Evolutionary conservation across 37 sponge, comb jelly and placozoan genomes (phyloP), one percentile per base, ranked within the genome.

Genomic region (Halisarca cf. caerulea): DNA sequence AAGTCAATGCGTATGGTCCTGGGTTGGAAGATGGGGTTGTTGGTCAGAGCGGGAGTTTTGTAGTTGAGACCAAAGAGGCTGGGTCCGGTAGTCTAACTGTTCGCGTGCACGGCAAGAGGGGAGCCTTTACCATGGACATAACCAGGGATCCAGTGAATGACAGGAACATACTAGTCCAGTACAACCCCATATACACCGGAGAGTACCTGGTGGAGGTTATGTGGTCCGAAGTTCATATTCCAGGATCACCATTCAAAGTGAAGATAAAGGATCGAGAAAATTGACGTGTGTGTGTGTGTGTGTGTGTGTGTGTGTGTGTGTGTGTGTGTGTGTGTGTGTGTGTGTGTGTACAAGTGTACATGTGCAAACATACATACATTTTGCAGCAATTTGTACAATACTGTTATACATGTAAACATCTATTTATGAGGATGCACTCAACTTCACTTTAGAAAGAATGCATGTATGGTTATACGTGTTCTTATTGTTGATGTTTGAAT

Each of bases 71-170:
- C 15, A 82, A 39, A 28, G 88, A 89, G 9, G 93, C 90, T 37
- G 95, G 95, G 4, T 40, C 87, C 0, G 95, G 95, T 0, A 92
- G 87, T 15, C 74, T 95, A 41, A 71, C 82, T 3, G 91, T 95
- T 2, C 55, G 84, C 2, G 90, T 92, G 14, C 88, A 89, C 40
- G 95, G 95, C 1, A 88, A 72, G 28, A 92, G 87, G 69, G 95
- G 93, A 64, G 85, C 86, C 6, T 95, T 95, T 59, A 95, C 89
- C 80, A 89, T 92, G 80, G 82, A 95, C 88, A 95, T 92, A 88
- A 78, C 79, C 5, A 80, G 84, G 5, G 84, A 87, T 28, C 95
- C 95, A 7, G 80, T 79, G 24, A 87, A 92, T 34, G 86, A 89
- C 21, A 77, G 93, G 0, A 90, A 78, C 47, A 89, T 94, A 33